Conservation (phyloP, 2,888 invertebrate species). For the Terebella lapidaria region DNA sequence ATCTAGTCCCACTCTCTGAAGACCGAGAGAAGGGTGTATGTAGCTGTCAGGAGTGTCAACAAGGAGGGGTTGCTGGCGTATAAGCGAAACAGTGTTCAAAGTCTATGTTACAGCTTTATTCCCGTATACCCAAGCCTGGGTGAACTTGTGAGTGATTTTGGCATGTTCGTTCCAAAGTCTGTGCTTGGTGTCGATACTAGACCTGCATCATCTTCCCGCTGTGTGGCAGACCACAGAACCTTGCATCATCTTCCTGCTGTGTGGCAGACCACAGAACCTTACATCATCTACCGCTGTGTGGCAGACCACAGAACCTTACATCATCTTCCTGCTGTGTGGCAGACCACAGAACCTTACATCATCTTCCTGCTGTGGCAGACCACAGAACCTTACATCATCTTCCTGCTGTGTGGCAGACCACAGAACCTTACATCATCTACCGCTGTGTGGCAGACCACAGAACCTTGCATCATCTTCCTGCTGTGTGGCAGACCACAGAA, state of each 20-base stretch:
- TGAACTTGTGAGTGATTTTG: conserved; percentile 4
- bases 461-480: too few relatives aligned
- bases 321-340: not conserved
- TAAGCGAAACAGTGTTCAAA: not conserved
- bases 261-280: not conserved
- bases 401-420: too few relatives aligned
- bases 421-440: too few relatives aligned
- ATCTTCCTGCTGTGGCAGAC: not conserved
- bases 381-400: too few relatives aligned
- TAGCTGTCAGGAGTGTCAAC: too few relatives aligned
- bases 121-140: not conserved
- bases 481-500: too few relatives aligned
- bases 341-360: not conserved
- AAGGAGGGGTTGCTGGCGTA: too few relatives aligned
- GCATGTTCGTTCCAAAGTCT: not conserved
- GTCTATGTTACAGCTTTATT: conserved; percentile 1
- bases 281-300: not conserved
- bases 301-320: not conserved
- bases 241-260: not conserved
- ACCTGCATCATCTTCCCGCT: conserved; percentile 2
- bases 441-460: too few relatives aligned
- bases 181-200: not conserved
- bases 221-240: not conserved
- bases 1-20: too few relatives aligned
- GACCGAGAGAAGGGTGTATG: too few relatives aligned